A percentile compares a stretch with the other conserved stretches of the same genome.
Conservation (phyloP, 2,797 vertebrate genomes). For the Artibeus lituratus region DNA sequence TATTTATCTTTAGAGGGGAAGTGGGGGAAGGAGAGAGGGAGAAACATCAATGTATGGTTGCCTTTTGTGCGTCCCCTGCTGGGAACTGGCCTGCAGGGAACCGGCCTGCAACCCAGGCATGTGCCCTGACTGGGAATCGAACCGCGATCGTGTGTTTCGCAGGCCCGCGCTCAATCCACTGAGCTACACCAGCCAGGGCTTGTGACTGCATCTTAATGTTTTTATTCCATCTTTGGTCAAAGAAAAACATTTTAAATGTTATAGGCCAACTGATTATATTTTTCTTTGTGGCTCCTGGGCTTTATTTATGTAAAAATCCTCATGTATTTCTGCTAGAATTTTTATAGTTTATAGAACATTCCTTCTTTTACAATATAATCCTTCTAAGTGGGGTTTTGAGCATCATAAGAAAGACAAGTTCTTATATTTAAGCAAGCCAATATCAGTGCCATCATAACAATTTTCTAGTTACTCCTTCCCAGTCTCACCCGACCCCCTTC, state of each 20-base stretch:
- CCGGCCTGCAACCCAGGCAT: too few species aligned
- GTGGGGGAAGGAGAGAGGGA: too few species aligned
- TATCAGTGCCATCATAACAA: background rate
- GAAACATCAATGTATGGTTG: too few species aligned
- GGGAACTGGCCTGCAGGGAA: too few species aligned
- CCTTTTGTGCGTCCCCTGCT: too few species aligned
- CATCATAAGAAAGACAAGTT: background rate
- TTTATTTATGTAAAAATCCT: background rate
- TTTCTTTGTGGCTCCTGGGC: background rate
- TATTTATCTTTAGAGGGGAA: too few species aligned
- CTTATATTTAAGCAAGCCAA: background rate
- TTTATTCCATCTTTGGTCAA: background rate
- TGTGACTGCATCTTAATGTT: background rate
- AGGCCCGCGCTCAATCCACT: too few species aligned
- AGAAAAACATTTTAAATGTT: background rate
- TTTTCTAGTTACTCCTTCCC: background rate
- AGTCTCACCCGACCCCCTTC: background rate
- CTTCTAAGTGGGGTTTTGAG: background rate
- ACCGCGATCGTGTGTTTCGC: too few species aligned
- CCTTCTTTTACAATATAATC: background rate
- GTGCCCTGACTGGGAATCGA: too few species aligned
- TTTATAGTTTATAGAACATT: background rate
- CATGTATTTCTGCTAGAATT: background rate
- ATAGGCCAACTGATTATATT: background rate
- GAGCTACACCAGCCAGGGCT: too few species aligned